Evolutionary conservation across 2,888 invertebrate species (phyloP).

Genomic region (Tenthredo mesomela): DNA sequence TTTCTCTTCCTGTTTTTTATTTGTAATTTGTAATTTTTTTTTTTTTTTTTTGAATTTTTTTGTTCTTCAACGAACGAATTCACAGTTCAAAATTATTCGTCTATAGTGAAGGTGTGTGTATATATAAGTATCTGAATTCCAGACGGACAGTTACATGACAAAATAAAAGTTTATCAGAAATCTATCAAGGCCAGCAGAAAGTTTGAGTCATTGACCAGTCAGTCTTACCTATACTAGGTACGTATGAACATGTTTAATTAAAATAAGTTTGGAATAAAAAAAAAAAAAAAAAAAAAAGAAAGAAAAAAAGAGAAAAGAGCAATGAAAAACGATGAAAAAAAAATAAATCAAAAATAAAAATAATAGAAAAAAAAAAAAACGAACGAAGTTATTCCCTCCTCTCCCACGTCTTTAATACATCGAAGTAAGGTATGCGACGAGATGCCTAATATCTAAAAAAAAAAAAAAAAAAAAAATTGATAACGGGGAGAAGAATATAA

Average conservation of each 20-base stretch:
- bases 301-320: neutral
- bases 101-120: neutral
- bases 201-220: neutral
- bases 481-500: too few relatives aligned
- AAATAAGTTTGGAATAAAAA: neutral
- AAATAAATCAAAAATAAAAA: neutral
- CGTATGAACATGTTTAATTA: neutral
- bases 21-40: too few relatives aligned
- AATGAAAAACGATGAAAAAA: too few relatives aligned
- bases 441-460: too few relatives aligned
- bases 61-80: neutral
- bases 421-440: too few relatives aligned
- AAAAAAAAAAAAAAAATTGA: neutral
- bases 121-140: neutral
- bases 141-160: neutral
- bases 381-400: too few relatives aligned
- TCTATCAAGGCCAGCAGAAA: neutral
- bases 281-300: neutral
- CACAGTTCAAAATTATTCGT: neutral
- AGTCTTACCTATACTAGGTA: too few relatives aligned
- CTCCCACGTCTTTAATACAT: too few relatives aligned
- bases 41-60: neutral
- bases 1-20: neutral
- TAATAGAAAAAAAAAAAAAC: neutral
- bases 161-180: neutral